Evolutionary conservation across 2,113 vertebrate genomes (phyloP).

Genomic region (Hippocampus abdominalis): DNA sequence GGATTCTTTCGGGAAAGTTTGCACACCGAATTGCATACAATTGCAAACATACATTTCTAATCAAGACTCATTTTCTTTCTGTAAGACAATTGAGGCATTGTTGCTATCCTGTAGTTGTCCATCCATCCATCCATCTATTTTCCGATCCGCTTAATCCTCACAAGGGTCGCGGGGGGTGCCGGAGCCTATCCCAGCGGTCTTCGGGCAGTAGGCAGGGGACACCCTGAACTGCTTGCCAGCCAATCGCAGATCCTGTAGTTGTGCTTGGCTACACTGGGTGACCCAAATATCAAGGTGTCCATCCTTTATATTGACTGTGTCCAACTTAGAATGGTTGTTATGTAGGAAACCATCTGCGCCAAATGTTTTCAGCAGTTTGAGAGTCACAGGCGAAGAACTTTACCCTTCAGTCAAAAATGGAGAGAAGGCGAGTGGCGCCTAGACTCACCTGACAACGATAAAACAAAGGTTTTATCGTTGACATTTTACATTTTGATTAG

Average conservation of each 20-base stretch:
- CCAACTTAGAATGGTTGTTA: constrained; percentile 12
- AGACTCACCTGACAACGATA: background rate
- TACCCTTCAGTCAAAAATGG: background rate
- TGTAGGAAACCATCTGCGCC: background rate
- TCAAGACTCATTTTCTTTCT: background rate
- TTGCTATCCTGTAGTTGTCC: background rate
- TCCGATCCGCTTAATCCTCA: too few species aligned
- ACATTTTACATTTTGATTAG: background rate
- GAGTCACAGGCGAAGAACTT: background rate
- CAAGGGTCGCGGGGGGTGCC: too few species aligned
- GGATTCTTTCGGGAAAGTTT: background rate
- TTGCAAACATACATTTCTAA: background rate
- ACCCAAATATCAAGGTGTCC: too few species aligned
- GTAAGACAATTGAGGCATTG: background rate
- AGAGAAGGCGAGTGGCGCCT: background rate
- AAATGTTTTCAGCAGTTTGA: background rate
- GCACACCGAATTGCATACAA: background rate
- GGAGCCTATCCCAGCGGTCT: too few species aligned
- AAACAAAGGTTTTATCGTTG: background rate
- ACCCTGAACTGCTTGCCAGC: too few species aligned
- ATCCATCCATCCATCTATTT: too few species aligned
- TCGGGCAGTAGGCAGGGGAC: too few species aligned
- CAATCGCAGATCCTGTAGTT: background rate
- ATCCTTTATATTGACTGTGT: background rate
- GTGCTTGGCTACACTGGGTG: background rate